A percentile compares a stretch with the other conserved stretches of the same genome.
Evolutionary conservation across 2,888 invertebrate genomes (phyloP).

Genomic region (Luperina testacea): DNA sequence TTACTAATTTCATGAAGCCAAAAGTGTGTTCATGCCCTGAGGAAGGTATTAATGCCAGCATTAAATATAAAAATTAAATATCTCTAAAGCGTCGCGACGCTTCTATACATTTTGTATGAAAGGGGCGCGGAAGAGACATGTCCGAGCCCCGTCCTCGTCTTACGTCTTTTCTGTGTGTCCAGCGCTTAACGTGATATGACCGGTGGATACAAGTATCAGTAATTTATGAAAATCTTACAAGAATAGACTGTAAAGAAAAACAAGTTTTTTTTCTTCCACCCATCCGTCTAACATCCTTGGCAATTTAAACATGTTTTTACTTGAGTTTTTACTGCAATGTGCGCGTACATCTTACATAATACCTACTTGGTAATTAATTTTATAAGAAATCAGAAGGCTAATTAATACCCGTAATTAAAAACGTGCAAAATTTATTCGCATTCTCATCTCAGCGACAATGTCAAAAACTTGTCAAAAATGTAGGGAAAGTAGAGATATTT

Average conservation of each 20-base stretch:
- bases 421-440: too few species aligned
- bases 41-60: background rate
- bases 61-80: background rate
- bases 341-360: background rate
- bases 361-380: background rate
- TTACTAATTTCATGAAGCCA: background rate
- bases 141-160: too few species aligned
- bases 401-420: too few species aligned
- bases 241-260: conserved; percentile 7
- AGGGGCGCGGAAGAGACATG: too few species aligned
- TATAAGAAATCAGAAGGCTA: background rate
- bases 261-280: conserved; percentile 11
- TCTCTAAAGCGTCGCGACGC: too few species aligned
- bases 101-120: too few species aligned
- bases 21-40: background rate
- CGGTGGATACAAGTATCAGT: background rate
- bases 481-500: too few species aligned
- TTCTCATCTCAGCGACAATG: too few species aligned
- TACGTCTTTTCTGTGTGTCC: too few species aligned
- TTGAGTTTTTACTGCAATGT: conserved; percentile 10
- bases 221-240: background rate
- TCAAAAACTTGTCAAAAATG: too few species aligned
- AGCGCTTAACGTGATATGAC: background rate
- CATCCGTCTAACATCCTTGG: conserved; percentile 9
- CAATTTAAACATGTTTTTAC: conserved; percentile 9